Base-by-base conservation (phyloP, 2,888 invertebrate genomes). In the Drosophila phalerata region DNA sequence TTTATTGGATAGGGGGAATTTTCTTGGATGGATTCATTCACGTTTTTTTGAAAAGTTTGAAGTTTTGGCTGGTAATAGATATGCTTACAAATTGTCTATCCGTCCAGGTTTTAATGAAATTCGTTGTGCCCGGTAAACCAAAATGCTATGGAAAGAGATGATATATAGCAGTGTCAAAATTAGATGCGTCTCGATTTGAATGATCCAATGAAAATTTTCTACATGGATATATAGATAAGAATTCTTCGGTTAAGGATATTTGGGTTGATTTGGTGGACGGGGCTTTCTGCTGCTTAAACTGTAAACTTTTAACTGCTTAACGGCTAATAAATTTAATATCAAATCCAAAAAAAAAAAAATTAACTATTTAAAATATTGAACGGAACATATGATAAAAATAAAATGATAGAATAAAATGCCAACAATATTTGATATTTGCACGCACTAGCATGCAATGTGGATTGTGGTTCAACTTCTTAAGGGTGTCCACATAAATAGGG, bases 81-180 rank as follows among this genome's bases (percentile, higher is more conserved):
- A 79, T 80, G 86, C 91, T 91, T 91, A 91, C 91, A 90, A 90
- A 89, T 83, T 85, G 82, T 84, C 81, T 88, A 81, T 90, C 90
- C 83, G 89, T 90, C 79, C 90, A 87, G 70, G 87, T 85, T 88
- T 91, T 89, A 79, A 86, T 85, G 85, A 91, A 89, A 84, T 80
- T 85, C 81, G 91, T 89, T 74, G 91, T 85, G 85, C 89, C 91
- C 90, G 82, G 81, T 77, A 89, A 87, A 91, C 87, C 90, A 82
- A 90, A 85, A 82, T 91, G 90, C 90, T 90, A 88, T 79, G 88
- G 81, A 88, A 88, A 77, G 79, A 89, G 82, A 86, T 73, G 71
- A 87, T 84, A 88, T 83, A 87, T 81, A 74, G 82, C 87, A 83
- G 71, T 81, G 73, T 82, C 81, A 77, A 69, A 69, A 69, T 76